Conservation (phyloP, 2,888 invertebrate genomes). For the Mayetiola destructor region DNA sequence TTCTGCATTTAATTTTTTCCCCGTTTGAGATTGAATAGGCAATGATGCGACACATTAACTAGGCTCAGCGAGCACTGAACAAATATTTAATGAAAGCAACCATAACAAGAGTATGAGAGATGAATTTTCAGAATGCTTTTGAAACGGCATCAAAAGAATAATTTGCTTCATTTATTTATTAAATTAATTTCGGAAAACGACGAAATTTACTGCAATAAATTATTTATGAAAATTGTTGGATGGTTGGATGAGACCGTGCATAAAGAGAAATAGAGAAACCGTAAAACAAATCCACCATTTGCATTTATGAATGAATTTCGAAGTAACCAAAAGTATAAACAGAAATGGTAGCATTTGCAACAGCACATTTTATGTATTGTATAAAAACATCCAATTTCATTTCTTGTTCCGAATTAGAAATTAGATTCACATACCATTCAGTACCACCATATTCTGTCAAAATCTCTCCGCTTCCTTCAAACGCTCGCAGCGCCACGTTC, state of each 20-base stretch:
- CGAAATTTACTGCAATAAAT: neutral
- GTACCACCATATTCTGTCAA: no score
- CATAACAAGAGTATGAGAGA: no score
- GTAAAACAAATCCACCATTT: neutral
- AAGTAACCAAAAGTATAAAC: neutral
- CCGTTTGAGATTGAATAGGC: no score
- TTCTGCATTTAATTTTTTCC: no score
- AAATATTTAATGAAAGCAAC: no score
- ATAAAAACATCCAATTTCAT: neutral
- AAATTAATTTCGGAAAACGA: neutral
- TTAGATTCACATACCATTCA: no score
- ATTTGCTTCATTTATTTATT: constrained; percentile 4
- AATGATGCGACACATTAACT: no score
- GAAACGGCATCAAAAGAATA: neutral
- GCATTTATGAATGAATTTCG: neutral
- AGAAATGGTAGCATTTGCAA: neutral
- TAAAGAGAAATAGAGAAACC: neutral
- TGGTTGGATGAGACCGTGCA: no score
- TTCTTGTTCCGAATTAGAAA: constrained; percentile 1
- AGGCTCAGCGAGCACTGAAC: no score
- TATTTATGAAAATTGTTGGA: neutral
- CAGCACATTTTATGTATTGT: neutral
- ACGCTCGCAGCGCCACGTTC: no score
- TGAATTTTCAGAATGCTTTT: no score
- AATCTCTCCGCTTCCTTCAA: no score